Conservation (phyloP, 1,140 invertebrate genomes). For the Mamestra configurata region DNA sequence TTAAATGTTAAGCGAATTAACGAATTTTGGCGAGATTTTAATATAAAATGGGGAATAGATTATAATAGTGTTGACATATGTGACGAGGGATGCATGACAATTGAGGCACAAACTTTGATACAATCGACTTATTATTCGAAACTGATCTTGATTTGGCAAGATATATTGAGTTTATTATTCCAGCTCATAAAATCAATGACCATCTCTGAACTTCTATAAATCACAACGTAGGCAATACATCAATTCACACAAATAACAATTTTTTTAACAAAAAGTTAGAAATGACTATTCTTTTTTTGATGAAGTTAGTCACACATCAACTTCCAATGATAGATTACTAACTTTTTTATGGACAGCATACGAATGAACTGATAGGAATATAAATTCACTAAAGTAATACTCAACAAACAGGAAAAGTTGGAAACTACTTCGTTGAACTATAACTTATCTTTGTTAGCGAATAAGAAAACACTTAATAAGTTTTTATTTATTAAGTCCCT, state of each 20-base stretch:
- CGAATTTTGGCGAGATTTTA: neutral
- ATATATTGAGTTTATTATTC: neutral
- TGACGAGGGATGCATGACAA: neutral
- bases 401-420: too few relatives aligned
- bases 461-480: too few relatives aligned
- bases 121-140: neutral
- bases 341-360: neutral
- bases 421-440: too few relatives aligned
- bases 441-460: too few relatives aligned
- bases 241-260: neutral
- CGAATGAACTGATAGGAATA: neutral
- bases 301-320: neutral
- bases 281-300: neutral
- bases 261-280: neutral
- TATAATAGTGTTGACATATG: neutral
- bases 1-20: slow-evolving; percentile 8
- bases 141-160: too few relatives aligned
- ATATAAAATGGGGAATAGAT: slow-evolving; percentile 12
- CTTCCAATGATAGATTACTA: slow-evolving; percentile 14
- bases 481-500: too few relatives aligned
- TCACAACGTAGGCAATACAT: too few relatives aligned
- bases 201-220: too few relatives aligned
- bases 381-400: too few relatives aligned
- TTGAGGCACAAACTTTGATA: neutral
- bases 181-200: neutral